Evolutionary conservation across 2,888 invertebrate genomes (phyloP), one percentile per base, ranked within the genome.

Genomic region (Mythimna impura): DNA sequence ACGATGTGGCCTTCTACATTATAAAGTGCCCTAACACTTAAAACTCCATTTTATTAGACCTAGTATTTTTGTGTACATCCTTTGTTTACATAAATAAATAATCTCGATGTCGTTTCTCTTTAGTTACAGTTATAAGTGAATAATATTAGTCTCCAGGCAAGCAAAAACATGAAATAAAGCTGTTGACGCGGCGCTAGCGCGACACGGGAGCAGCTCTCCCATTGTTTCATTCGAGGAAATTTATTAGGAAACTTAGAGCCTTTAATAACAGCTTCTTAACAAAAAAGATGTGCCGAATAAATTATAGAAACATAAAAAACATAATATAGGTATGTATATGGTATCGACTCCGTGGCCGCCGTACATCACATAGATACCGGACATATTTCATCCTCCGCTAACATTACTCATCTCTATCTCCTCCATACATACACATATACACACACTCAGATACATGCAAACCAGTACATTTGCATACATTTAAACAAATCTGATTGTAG

Each of bases 371-470:
- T 40, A 64, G 69, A 73, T 76, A 71, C 55, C 68, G 58, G 43
- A 50, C 69, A 66, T 71, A 61, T 66, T 67, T 71, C 78, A 80
- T 67, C 65, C 64, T 62, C 52, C 73, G 58, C 68, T 63, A 65
- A 43, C 71, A 68, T 84, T 74, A 80, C 75, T 79, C 68, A 82
- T 72, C 60, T 72, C 54, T 71, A 58, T 68, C 62, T 64, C 62
- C 17, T 65, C 36, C 43, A 20, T 4, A 6, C 55, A 47, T 25
- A 68, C 50, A 64, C n/a, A 25, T 22, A 43, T 7, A 36, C 40
- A 20, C 30, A 52, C 61, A 40, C 25, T n/a, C 60, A n/a, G 65
- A 68, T 60, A 76, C 62, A 63, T 60, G 64, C 47, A 5, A 36
- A 60, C 40, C 52, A 30, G n/a, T 52, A 40, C 66, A 82, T 77